Percentiles rank a stretch among this genome's conserved stretches.
Conservation (phyloP, 1,140 invertebrate species). For the Scaptomyza graminum region DNA sequence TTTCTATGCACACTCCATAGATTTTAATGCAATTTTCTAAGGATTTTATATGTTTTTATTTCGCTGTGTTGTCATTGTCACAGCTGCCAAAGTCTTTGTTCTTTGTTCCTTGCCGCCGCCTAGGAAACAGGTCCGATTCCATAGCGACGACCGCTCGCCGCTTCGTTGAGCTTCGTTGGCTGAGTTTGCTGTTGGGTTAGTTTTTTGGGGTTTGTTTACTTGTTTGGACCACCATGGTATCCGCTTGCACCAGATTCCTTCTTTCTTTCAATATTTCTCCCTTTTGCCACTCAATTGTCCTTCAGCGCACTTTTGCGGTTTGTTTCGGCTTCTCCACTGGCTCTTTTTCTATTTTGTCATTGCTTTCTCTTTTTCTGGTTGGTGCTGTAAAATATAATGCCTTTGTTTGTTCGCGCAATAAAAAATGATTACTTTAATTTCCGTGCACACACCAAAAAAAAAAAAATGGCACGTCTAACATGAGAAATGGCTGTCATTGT, state of each 20-base stretch:
- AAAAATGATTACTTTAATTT: slow-evolving; percentile 83
- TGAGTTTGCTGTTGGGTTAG: slow-evolving; percentile 27
- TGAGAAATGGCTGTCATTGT: slow-evolving; percentile 75
- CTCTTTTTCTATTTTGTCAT: slow-evolving; percentile 4
- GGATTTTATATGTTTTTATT: slow-evolving; percentile 77
- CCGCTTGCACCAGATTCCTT: slow-evolving; percentile 50
- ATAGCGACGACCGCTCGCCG: slow-evolving; percentile 22
- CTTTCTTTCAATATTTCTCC: slow-evolving; percentile 45
- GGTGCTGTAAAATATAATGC: slow-evolving; percentile 75
- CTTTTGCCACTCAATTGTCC: slow-evolving; percentile 69
- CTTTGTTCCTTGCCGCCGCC: slow-evolving; percentile 52
- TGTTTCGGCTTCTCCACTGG: slow-evolving; percentile 13
- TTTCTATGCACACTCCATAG: slow-evolving; percentile 82
- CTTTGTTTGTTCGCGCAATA: slow-evolving; percentile 80
- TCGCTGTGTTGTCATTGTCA: slow-evolving; percentile 72
- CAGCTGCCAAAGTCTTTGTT: slow-evolving; percentile 82
- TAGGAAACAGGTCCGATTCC: slow-evolving; percentile 26
- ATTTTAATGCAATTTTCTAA: slow-evolving; percentile 83
- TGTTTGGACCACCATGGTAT: slow-evolving; percentile 55
- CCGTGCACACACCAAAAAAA: slow-evolving; percentile 65
- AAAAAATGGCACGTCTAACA: slow-evolving; percentile 53
- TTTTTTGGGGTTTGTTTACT: slow-evolving; percentile 43
- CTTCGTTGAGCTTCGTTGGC: slow-evolving; percentile 7
- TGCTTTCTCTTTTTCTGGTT: background rate
- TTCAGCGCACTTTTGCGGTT: slow-evolving; percentile 72